Percentiles rank a stretch among this genome's conserved stretches.
phyloP scores from a whole-genome alignment of 2,113 vertebrate genomes.

The Dasypus novemcinctus region DNA sequence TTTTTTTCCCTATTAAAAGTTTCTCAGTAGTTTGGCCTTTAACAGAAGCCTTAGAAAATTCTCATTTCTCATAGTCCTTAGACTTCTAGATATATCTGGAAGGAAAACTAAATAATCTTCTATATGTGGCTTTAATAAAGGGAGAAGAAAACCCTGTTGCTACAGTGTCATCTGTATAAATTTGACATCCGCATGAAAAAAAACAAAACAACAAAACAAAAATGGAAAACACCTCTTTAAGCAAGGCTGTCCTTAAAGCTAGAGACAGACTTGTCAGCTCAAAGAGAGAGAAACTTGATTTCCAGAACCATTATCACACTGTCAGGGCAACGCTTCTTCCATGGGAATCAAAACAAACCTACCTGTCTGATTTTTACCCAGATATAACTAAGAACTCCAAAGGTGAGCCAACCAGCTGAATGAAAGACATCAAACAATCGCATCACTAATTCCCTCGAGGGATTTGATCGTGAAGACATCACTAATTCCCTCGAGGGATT shows the following conservation, averaged over 20 bases:
- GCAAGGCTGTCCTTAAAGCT: conserved; percentile 48
- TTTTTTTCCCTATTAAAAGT: conserved; percentile 21
- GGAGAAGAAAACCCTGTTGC: background rate
- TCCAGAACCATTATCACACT: conserved; percentile 55
- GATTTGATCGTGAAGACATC: conserved; percentile 51
- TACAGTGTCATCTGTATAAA: conserved; percentile 21
- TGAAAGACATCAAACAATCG: conserved; percentile 65
- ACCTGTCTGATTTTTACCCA: conserved; percentile 38
- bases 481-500: conserved; percentile 60
- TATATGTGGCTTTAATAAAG: conserved; percentile 13
- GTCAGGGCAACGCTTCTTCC: conserved; percentile 35
- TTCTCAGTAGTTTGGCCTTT: background rate
- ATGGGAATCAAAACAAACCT: conserved; percentile 36
- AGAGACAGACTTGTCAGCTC: conserved; percentile 55
- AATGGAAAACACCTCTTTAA: conserved; percentile 23
- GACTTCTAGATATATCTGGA: no score
- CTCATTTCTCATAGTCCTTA: background rate
- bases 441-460: conserved; percentile 60
- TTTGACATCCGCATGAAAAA: conserved; percentile 57
- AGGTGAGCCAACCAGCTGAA: conserved; percentile 41
- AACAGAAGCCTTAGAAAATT: background rate
- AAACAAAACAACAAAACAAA: conserved; percentile 62
- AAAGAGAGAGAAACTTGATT: conserved; percentile 67
- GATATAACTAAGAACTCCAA: conserved; percentile 45
- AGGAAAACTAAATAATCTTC: conserved; percentile 31